A percentile compares a stretch with the other conserved stretches of the same genome.
phyloP scores from a whole-genome alignment of 2,888 invertebrate genomes.

The Mythimna albipuncta region DNA sequence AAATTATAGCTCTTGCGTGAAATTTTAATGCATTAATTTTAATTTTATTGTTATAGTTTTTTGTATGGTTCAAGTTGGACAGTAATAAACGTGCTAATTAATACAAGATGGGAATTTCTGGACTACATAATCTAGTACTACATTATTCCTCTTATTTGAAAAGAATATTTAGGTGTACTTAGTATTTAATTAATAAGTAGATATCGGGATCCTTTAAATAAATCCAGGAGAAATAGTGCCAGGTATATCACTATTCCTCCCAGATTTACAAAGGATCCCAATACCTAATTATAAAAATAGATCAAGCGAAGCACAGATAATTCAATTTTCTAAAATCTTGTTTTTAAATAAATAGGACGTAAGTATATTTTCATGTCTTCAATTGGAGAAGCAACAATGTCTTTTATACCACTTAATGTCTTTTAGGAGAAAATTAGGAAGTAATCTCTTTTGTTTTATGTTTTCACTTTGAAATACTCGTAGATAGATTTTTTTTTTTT shows the following conservation, averaged over 20 bases:
- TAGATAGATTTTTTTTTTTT: no score
- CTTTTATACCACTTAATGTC: neutral
- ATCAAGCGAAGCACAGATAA: neutral
- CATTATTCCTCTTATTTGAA: neutral
- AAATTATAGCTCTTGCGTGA: conserved; percentile 58
- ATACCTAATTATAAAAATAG: no score
- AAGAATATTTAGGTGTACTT: neutral
- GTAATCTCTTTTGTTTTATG: neutral
- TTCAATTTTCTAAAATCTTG: neutral
- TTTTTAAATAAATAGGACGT: neutral
- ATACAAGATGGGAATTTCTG: conserved; percentile 7
- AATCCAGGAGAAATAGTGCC: no score
- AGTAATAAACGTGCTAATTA: conserved; percentile 43
- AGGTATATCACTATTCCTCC: neutral
- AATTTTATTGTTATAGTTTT: conserved; percentile 51
- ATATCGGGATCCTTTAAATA: no score
- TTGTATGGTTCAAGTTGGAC: conserved; percentile 29
- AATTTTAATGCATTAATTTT: conserved; percentile 55
- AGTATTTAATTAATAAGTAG: neutral
- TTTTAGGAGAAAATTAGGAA: neutral
- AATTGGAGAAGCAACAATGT: no score
- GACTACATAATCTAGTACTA: conserved; percentile 1
- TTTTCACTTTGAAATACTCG: no score
- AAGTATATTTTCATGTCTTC: neutral
- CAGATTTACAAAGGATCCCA: neutral